A percentile compares a stretch with the other conserved stretches of the same genome.
Evolutionary conservation across 2,113 vertebrate genomes (phyloP).

Genomic region (Thomomys bottae): DNA sequence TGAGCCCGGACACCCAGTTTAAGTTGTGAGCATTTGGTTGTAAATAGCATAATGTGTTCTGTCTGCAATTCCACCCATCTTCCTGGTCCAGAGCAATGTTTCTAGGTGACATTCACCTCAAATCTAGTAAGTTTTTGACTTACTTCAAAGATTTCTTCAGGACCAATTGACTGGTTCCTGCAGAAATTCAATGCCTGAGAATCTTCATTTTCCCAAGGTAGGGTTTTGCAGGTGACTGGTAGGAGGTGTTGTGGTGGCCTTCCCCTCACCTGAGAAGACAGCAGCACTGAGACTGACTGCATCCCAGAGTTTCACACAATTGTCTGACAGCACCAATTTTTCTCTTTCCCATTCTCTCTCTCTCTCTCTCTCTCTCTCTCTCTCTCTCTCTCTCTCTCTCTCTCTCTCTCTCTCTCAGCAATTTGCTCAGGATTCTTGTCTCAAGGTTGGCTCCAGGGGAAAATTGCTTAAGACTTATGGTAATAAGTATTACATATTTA

Average conservation of each 20-base stretch:
- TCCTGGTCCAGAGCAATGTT: not conserved
- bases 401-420: not conserved
- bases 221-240: not conserved
- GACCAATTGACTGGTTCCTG: not conserved
- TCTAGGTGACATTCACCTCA: not conserved
- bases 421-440: not conserved
- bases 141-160: not conserved
- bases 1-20: not conserved
- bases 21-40: not conserved
- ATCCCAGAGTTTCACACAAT: no score
- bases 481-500: not conserved
- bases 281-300: accelerated
- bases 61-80: accelerated
- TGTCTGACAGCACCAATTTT: not conserved
- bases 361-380: no score
- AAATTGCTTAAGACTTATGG: not conserved
- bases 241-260: not conserved
- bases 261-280: accelerated
- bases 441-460: not conserved
- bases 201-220: not conserved
- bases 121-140: not conserved
- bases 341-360: not conserved
- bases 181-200: not conserved
- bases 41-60: not conserved
- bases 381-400: not conserved